Evolutionary conservation across 2,888 invertebrate genomes (phyloP).

Genomic region (Diarsia brunnea): DNA sequence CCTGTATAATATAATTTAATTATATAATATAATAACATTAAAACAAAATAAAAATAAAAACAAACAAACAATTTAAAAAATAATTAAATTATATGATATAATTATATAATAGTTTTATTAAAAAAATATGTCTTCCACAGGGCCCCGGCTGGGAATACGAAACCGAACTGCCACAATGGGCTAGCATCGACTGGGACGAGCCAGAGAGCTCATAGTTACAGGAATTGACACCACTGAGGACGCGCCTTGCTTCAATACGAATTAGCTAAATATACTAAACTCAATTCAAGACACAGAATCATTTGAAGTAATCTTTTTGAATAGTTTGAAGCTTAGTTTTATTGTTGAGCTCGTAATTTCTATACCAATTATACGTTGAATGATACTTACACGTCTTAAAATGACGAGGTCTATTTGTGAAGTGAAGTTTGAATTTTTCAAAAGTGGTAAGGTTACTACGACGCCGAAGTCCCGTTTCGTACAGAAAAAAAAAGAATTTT

Average conservation of each 20-base stretch:
- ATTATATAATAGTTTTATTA: no score
- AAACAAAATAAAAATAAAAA: no score
- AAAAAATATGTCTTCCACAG: constrained; percentile 82
- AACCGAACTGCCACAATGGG: constrained; percentile 98
- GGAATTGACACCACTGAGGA: constrained; percentile 77
- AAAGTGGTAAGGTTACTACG: background rate
- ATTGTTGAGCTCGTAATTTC: background rate
- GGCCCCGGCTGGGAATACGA: constrained; percentile 98
- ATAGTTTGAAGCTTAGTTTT: background rate
- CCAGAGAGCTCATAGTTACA: constrained; percentile 90
- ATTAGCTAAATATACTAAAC: constrained; percentile 35
- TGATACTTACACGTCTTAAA: background rate
- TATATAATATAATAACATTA: no score
- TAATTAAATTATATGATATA: no score
- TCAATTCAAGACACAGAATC: background rate
- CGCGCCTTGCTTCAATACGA: constrained; percentile 76
- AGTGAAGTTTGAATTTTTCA: background rate
- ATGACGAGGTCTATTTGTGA: background rate
- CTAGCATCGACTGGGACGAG: constrained; percentile 95
- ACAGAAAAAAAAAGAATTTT: background rate
- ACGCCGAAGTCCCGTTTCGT: background rate
- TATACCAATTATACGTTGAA: background rate
- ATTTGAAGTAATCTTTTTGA: constrained; percentile 1
- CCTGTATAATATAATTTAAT: no score
- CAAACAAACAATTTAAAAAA: no score